Conservation (phyloP, 2,888 invertebrate species). For the Athalia rosae region DNA sequence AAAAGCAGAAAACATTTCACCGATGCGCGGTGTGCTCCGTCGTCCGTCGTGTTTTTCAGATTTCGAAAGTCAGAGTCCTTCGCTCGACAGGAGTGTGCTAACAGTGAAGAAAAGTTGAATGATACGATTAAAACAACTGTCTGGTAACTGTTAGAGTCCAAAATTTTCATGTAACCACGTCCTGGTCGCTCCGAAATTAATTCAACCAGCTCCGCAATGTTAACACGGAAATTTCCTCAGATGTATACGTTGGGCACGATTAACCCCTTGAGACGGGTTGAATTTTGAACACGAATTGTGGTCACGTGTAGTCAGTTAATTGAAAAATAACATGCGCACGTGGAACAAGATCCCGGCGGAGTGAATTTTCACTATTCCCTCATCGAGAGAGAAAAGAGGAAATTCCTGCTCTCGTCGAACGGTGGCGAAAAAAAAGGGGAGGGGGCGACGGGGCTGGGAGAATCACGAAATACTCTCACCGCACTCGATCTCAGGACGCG, state of each 20-base stretch:
- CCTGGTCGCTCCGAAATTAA: neutral
- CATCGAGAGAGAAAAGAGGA: neutral
- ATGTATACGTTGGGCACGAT: neutral
- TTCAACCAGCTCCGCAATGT: constrained; percentile 4
- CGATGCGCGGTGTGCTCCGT: neutral
- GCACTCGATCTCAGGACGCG: no score
- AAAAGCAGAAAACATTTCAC: constrained; percentile 13
- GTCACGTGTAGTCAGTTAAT: constrained; percentile 18
- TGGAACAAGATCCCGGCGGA: neutral
- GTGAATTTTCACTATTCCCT: constrained; percentile 1
- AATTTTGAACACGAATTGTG: constrained; percentile 28
- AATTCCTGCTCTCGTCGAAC: neutral
- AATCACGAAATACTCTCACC: no score
- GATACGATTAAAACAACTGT: neutral
- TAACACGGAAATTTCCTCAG: constrained; percentile 14
- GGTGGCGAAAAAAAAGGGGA: no score
- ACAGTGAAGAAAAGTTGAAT: neutral
- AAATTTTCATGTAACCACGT: no score
- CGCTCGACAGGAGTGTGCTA: neutral
- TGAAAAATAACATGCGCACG: constrained; percentile 27
- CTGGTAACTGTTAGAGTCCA: neutral
- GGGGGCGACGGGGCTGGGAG: no score
- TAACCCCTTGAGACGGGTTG: constrained; percentile 5
- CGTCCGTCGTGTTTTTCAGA: neutral
- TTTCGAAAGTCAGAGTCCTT: constrained; percentile 27